Evolutionary conservation across 2,113 vertebrate genomes (phyloP).

Genomic region (Oryzias melastigma): DNA sequence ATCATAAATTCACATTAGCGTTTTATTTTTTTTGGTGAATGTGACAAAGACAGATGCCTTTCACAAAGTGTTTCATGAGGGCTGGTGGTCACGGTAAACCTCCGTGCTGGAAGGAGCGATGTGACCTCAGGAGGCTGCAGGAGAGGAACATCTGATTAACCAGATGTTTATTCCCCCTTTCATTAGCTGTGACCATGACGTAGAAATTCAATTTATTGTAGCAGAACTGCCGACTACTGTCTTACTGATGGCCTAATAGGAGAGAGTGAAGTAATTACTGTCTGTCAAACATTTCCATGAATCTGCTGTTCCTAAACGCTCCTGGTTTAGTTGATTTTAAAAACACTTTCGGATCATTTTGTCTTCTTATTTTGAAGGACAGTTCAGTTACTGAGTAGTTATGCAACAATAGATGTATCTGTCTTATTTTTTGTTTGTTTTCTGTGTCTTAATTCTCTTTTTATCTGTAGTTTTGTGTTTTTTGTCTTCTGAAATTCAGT

Average conservation of each 20-base stretch:
- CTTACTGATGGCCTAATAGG: constrained; percentile 43
- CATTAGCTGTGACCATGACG: constrained; percentile 25
- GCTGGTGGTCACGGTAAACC: too few relatives aligned
- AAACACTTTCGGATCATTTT: constrained; percentile 19
- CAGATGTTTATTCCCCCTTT: constrained; percentile 19
- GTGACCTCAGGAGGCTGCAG: too few relatives aligned
- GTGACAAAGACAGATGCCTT: too few relatives aligned
- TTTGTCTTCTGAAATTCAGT: constrained; percentile 27
- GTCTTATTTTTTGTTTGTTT: constrained; percentile 4
- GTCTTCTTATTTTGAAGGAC: constrained; percentile 47
- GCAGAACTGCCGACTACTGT: constrained; percentile 40
- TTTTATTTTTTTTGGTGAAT: too few relatives aligned
- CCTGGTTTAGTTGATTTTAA: constrained; percentile 20
- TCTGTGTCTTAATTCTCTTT: constrained; percentile 27
- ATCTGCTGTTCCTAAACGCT: constrained; percentile 15
- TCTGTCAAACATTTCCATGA: constrained; percentile 48
- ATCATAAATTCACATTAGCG: too few relatives aligned
- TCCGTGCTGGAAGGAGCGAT: too few relatives aligned
- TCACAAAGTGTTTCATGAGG: too few relatives aligned
- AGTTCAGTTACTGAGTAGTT: constrained; percentile 47
- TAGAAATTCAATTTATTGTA: constrained; percentile 26
- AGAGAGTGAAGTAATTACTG: constrained; percentile 41
- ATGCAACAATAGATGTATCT: constrained; percentile 27
- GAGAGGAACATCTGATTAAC: constrained; percentile 11
- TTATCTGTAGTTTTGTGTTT: constrained; percentile 23